Base-by-base conservation (phyloP, 1,140 invertebrate species). In the Macrostomum lignano region DNA sequence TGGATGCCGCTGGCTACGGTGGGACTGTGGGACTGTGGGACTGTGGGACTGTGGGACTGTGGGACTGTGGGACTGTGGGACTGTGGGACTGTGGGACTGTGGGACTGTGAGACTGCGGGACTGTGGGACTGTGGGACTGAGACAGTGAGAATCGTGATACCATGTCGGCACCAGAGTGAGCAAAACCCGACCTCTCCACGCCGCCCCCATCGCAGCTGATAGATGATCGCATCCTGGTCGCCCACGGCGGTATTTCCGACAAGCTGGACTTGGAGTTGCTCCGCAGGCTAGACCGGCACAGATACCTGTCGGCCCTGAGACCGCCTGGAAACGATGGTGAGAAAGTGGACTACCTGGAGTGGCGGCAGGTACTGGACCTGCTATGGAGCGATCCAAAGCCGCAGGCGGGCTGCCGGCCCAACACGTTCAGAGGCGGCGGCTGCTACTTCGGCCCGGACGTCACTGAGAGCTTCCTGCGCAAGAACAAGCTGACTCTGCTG, bases 1-100 rank as follows among this genome's bases (percentile, higher is more conserved):
- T 81, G 74, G 72, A 60, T 86, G 25, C 79, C 78, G 0, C 48
- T 86, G 15, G 76, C 73, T 21, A 76, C 76, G 1, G 64, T 84
- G n/a, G n/a, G n/a, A n/a, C n/a, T n/a, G n/a, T n/a, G n/a, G n/a
- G n/a, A n/a, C n/a, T n/a, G n/a, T n/a, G n/a, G n/a, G n/a, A n/a
- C n/a, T n/a, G n/a, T n/a, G n/a, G n/a, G n/a, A n/a, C n/a, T n/a
- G n/a, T n/a, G n/a, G n/a, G n/a, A n/a, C n/a, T n/a, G n/a, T n/a
- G n/a, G n/a, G n/a, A n/a, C n/a, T n/a, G n/a, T n/a, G n/a, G n/a
- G n/a, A n/a, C n/a, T n/a, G n/a, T n/a, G n/a, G n/a, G n/a, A n/a
- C n/a, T n/a, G n/a, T n/a, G n/a, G n/a, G n/a, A n/a, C n/a, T n/a
- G n/a, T n/a, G n/a, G n/a, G n/a, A n/a, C n/a, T n/a, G n/a, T n/a